A percentile compares a stretch with the other conserved stretches of the same genome.
phyloP scores from a whole-genome alignment of 2,797 vertebrate genomes.

The Brachyrhaphis roseni region DNA sequence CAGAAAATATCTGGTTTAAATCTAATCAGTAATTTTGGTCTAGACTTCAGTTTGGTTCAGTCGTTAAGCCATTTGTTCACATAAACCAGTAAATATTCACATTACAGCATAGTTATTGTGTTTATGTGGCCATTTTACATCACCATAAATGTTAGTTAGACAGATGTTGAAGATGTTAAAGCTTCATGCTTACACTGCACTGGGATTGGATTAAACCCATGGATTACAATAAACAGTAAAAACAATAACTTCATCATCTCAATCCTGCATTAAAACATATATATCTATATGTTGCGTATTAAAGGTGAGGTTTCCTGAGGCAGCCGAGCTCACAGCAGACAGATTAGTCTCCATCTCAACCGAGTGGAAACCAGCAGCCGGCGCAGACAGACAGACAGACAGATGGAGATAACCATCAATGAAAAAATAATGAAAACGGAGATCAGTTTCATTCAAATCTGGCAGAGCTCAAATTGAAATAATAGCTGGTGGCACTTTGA shows the following conservation, averaged over 20 bases:
- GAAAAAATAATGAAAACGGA: constrained; percentile 75
- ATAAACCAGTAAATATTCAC: too few species aligned
- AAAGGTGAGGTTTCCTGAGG: constrained; percentile 37
- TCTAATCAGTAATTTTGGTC: neutral
- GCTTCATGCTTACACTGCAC: neutral
- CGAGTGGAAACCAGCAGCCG: constrained; percentile 39
- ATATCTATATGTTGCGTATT: neutral
- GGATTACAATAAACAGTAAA: neutral
- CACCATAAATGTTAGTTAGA: neutral
- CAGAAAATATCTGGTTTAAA: neutral
- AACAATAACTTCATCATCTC: neutral
- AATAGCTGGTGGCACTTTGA: constrained; percentile 69
- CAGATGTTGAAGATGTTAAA: neutral
- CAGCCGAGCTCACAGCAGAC: constrained; percentile 6
- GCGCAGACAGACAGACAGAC: constrained; percentile 28
- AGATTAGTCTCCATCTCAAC: constrained; percentile 20
- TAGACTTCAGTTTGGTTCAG: too few species aligned
- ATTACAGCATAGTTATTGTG: neutral
- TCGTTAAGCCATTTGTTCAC: neutral
- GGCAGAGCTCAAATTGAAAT: constrained; percentile 69
- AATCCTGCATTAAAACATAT: neutral
- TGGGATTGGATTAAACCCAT: neutral
- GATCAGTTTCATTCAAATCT: constrained; percentile 74
- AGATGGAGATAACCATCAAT: constrained; percentile 67
- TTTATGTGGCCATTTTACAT: neutral